A percentile compares a stretch with the other conserved stretches of the same genome.
phyloP scores from a whole-genome alignment of 2,888 invertebrate genomes.

The Idaea aversata region DNA sequence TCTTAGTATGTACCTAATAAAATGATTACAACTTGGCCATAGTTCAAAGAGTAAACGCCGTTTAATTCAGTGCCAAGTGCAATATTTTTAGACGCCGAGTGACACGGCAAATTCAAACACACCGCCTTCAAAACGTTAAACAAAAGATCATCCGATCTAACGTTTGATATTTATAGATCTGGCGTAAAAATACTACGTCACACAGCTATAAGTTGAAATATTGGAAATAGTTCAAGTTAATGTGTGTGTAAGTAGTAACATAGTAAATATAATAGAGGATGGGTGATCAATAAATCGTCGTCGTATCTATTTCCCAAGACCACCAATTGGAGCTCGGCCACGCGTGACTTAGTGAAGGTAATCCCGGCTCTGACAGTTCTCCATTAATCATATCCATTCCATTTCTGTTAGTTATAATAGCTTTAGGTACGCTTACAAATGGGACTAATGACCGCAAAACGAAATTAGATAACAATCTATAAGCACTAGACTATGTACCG shows the following conservation, averaged over 20 bases:
- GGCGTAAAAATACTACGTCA: slow-evolving; percentile 21
- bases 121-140: slow-evolving; percentile 33
- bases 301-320: slow-evolving; percentile 22
- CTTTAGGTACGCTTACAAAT: slow-evolving; percentile 23
- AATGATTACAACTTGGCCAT: slow-evolving; percentile 53
- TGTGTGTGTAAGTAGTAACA: not conserved
- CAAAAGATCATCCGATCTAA: slow-evolving; percentile 16
- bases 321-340: slow-evolving; percentile 30
- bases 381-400: slow-evolving; percentile 36
- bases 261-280: not conserved
- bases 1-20: slow-evolving; percentile 8
- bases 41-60: slow-evolving; percentile 69
- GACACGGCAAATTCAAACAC: slow-evolving; percentile 53
- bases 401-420: slow-evolving; percentile 25
- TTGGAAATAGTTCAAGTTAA: not conserved
- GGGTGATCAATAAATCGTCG: slow-evolving; percentile 18
- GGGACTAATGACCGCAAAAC: not conserved
- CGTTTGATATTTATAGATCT: slow-evolving; percentile 24
- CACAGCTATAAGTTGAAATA: not conserved
- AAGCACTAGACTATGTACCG: not conserved
- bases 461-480: not conserved
- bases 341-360: slow-evolving; percentile 37
- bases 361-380: slow-evolving; percentile 29
- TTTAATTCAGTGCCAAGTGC: slow-evolving; percentile 70
- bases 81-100: slow-evolving; percentile 68